Evolutionary conservation across 2,797 vertebrate genomes (phyloP), one percentile per base, ranked within the genome.

Genomic region (Micropoecilia bifurca): DNA sequence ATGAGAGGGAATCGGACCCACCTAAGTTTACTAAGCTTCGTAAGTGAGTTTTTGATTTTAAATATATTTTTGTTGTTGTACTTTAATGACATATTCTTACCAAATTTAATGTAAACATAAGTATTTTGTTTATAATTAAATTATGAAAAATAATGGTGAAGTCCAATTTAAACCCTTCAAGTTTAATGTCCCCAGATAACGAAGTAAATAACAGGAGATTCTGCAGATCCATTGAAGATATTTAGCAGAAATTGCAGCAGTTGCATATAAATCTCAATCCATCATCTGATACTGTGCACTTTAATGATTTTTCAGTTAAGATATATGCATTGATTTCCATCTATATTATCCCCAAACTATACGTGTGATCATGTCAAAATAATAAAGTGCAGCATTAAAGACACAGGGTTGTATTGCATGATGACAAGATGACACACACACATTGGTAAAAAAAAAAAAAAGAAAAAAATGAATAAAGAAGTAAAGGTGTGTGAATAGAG

Each of bases 41-140:
- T 66, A 74, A 47, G 39, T 33, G 1, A 14, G 16, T 76, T 76
- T 84, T 74, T 25, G 8, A 80, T 82, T 72, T 78, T 28, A 9
- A 74, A 43, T 48, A 39, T 30, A 3, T 22, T 41, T 20, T 46
- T 46, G 25, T 18, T 74, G 28, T 81, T 22, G 59, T 46, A 45
- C 8, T 28, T 36, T 47, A 45, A n/a, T 75, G 41, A 57, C 22
- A 9, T 69, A 53, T 53, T 43, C 12, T 71, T 30, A 33, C 41
- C 4, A 41, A 63, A 71, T 16, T 30, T 4, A 63, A 45, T 61
- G 0, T 22, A 50, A 76, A 63, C 41, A 80, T 47, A 71, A 28
- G 39, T 47, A 13, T 46, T 59, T 71, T 16, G 22, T 45, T 20
- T 22, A 25, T 30, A 22, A 2, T 77, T 79, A 39, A 39, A 68